Conservation (phyloP, 2,888 invertebrate genomes). For the Lasiommata megera region DNA sequence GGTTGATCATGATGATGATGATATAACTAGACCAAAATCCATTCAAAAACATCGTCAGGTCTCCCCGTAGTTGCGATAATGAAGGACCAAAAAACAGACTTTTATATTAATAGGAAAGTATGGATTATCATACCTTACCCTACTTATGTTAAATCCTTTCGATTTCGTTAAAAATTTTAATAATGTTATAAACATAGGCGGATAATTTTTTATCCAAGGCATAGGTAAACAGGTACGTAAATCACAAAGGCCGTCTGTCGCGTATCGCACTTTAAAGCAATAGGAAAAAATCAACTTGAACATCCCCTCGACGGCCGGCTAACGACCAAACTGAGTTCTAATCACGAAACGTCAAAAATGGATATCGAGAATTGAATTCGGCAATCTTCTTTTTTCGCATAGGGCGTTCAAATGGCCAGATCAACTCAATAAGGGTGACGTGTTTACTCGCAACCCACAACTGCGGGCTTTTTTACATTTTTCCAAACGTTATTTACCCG, state of each 20-base stretch:
- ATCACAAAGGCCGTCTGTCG: slow-evolving; percentile 21
- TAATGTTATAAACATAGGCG: no score
- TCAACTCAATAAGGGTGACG: slow-evolving; percentile 77
- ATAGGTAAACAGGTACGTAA: slow-evolving; percentile 8
- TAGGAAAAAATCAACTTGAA: slow-evolving; percentile 47
- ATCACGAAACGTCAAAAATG: slow-evolving; percentile 80
- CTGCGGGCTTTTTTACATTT: slow-evolving; percentile 67
- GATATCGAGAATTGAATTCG: slow-evolving; percentile 79
- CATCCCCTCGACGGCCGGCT: slow-evolving; percentile 50
- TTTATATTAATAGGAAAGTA: no score
- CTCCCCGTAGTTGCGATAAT: no score
- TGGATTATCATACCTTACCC: no score
- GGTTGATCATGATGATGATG: no score
- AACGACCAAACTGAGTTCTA: slow-evolving; percentile 79
- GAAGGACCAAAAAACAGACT: no score
- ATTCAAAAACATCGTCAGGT: no score
- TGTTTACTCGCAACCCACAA: slow-evolving; percentile 79
- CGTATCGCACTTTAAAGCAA: slow-evolving; percentile 48
- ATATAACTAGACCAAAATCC: no score
- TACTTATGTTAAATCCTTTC: no score
- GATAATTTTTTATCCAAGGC: slow-evolving; percentile 20
- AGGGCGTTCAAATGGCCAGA: slow-evolving; percentile 76
- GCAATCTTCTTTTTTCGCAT: slow-evolving; percentile 62
- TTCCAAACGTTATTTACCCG: slow-evolving; percentile 75
- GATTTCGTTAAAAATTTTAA: no score